Base-by-base conservation (phyloP, 1,140 invertebrate species). In the Drosophila tristis region DNA sequence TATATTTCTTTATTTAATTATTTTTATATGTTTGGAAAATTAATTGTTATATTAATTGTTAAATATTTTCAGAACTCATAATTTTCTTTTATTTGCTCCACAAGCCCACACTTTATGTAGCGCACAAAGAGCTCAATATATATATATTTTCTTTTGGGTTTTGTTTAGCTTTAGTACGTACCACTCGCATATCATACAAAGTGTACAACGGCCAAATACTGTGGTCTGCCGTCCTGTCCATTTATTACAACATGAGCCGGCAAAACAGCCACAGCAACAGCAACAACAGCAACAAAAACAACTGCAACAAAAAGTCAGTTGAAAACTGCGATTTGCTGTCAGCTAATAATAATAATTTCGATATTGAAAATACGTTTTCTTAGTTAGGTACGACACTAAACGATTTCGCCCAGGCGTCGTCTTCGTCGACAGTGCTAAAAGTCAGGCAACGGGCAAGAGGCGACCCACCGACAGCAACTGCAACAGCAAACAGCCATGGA, bases 261-360 rank as follows among this genome's bases (percentile, higher is more conserved):
- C 81, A 74, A 74, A 47, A 48, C 70, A 59, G 56, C 57, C 45
- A 59, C 49, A 45, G 53, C 63, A 65, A 68, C 57, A 56, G 35
- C 61, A 51, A 42, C 61, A 80, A 57, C 63, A 65, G 64, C 57
- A 56, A 35, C 61, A 51, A 42, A 58, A 80, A 57, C 78, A 61
- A 26, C 61, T 76, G 57, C 73, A 61, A 26, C 68, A 60, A 72
- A 85, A 86, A 77, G 63, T 75, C 79, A 86, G 78, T 82, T 63
- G 72, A 89, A 89, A 89, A 76, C 78, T 81, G 86, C 86, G 86
- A 90, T 90, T 90, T 90, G 86, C 80, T 90, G 86, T 90, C 86
- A 90, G 86, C 86, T 90, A 90, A 90, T 90, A 90, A 90, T 90
- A 90, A 90, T 90, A 90, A 90, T 90, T 90, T 90, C 78, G 78